These are phyloP conservation scores for Ceryle rudis DNA, from an alignment of 2,797 vertebrate genomes.

Conservation along the genomic window DNA sequence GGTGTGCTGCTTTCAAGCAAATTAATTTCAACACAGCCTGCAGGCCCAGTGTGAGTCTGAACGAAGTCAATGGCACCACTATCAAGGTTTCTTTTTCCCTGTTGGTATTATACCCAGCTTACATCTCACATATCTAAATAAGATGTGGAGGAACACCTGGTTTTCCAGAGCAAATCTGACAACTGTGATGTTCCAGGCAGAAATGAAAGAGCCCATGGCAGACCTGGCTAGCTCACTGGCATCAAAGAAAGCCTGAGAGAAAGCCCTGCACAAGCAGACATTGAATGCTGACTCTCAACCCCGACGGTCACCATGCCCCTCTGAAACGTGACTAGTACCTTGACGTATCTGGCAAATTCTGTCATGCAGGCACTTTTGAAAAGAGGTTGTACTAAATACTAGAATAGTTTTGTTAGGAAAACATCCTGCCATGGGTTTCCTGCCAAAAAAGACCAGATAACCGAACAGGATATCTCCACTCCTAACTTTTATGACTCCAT, in stretches of 20 bases:
- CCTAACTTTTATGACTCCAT: slow-evolving; percentile 2
- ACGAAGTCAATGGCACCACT: not conserved
- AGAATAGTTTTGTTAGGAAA: slow-evolving; percentile 48
- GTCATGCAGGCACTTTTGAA: slow-evolving; percentile 47
- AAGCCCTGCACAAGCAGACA: not conserved
- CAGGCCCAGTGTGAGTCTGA: not conserved
- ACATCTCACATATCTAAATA: not conserved
- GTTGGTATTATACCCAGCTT: not conserved
- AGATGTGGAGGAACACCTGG: not conserved
- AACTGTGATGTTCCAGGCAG: not conserved
- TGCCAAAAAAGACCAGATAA: slow-evolving; percentile 15
- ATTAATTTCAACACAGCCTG: not conserved
- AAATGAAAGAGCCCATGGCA: not conserved
- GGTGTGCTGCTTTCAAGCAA: not conserved
- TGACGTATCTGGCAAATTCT: slow-evolving; percentile 37
- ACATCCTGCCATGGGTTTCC: slow-evolving; percentile 69
- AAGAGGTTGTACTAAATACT: slow-evolving; percentile 17
- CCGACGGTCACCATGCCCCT: not conserved
- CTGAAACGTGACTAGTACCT: slow-evolving; percentile 26
- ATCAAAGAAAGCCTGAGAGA: not conserved
- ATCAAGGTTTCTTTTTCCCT: not conserved
- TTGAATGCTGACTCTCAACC: not conserved
- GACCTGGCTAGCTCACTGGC: not conserved
- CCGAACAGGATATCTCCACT: slow-evolving; percentile 50
- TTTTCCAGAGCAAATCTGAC: slow-evolving; percentile 16